Evolutionary conservation across 2,113 vertebrate genomes (phyloP).

Genomic region (Zosterops japonicus): DNA sequence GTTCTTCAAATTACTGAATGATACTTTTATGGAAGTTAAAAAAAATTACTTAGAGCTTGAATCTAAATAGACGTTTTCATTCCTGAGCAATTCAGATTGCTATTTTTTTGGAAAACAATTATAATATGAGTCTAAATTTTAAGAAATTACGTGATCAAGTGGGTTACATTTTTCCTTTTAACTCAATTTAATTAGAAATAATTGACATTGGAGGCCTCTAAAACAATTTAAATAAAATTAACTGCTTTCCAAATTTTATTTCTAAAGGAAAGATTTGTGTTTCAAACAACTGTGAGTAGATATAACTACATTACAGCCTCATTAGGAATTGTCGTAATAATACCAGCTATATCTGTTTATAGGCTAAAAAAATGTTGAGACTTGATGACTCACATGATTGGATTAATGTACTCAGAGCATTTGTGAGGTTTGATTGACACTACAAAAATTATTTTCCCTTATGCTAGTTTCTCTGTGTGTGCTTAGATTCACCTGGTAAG

Average conservation of each 20-base stretch:
- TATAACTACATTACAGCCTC: background rate
- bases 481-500: background rate
- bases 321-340: background rate
- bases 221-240: background rate
- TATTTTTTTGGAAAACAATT: background rate
- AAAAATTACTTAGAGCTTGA: background rate
- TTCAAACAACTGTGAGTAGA: background rate
- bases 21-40: background rate
- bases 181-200: background rate
- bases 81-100: background rate
- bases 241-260: background rate
- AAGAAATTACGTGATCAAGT: background rate
- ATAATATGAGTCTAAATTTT: background rate
- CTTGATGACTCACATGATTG: rapidly evolving
- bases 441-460: background rate
- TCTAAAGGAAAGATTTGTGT: background rate
- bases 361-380: background rate
- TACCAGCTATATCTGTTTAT: background rate
- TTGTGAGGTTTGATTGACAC: background rate
- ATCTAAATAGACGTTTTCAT: background rate
- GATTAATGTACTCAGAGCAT: background rate
- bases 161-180: background rate
- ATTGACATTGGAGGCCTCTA: background rate
- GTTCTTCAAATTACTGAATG: background rate
- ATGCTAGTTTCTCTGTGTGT: background rate